Conservation (phyloP, 2,888 invertebrate species). For the Polymixis lichenea region DNA sequence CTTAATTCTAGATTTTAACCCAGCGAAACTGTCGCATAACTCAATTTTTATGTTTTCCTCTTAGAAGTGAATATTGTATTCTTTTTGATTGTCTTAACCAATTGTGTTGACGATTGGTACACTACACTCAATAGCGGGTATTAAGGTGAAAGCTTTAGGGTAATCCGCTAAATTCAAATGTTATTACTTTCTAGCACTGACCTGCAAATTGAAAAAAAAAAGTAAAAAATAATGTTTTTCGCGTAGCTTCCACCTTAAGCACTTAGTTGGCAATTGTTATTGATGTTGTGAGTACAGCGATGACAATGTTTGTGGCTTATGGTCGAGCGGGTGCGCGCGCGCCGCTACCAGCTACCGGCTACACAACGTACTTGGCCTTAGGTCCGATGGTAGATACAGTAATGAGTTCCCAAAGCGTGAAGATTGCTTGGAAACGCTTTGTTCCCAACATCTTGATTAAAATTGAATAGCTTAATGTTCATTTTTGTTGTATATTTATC, state of each 20-base stretch:
- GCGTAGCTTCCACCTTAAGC: slow-evolving; percentile 5
- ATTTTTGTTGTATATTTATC: slow-evolving; percentile 71
- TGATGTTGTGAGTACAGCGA: not conserved
- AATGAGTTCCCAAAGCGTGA: slow-evolving; percentile 76
- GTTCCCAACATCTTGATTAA: slow-evolving; percentile 75
- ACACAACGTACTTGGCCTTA: slow-evolving; percentile 71
- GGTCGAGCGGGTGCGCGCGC: slow-evolving; percentile 54
- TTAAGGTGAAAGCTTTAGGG: slow-evolving; percentile 34
- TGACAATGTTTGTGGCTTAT: slow-evolving; percentile 62
- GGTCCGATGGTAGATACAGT: slow-evolving; percentile 67
- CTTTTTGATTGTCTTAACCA: too few species aligned
- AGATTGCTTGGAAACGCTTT: slow-evolving; percentile 76
- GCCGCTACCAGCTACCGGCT: slow-evolving; percentile 24
- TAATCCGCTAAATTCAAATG: too few species aligned
- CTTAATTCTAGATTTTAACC: too few species aligned
- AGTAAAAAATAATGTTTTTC: too few species aligned
- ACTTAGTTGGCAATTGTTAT: not conserved
- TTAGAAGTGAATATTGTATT: too few species aligned
- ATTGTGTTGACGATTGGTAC: slow-evolving; percentile 24
- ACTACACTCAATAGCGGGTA: not conserved
- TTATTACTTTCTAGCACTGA: too few species aligned
- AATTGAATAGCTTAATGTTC: slow-evolving; percentile 74
- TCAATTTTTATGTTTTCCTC: too few species aligned
- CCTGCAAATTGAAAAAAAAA: too few species aligned
- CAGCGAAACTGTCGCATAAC: too few species aligned